A percentile compares a stretch with the other conserved stretches of the same genome.
Conservation (phyloP, 1,140 invertebrate species). For the Procambarus clarkii region DNA sequence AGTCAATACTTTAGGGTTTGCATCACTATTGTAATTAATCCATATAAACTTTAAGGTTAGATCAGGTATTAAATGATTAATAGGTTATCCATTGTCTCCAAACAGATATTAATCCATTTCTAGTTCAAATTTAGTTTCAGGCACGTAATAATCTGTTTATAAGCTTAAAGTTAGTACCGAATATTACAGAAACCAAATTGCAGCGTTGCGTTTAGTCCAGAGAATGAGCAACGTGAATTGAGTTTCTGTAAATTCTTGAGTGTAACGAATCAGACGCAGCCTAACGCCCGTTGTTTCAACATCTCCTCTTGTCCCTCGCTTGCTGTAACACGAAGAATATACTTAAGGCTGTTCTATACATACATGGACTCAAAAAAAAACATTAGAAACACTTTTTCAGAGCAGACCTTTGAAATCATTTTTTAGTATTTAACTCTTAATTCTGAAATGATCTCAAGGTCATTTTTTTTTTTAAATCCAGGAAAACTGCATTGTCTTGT, state of each 20-base stretch:
- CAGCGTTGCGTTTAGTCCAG: neutral
- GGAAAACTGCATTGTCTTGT: neutral
- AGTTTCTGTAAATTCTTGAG: neutral
- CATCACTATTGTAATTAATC: conserved; percentile 44
- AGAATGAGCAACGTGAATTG: neutral
- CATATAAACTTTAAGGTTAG: conserved; percentile 44
- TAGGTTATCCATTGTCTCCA: conserved; percentile 19
- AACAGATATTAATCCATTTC: conserved; percentile 41
- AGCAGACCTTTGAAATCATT: neutral
- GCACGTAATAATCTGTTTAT: conserved; percentile 32
- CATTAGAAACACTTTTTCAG: no score
- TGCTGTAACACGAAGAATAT: neutral
- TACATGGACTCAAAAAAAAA: neutral
- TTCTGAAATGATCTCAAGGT: conserved; percentile 22
- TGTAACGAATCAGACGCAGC: neutral
- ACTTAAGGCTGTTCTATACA: neutral
- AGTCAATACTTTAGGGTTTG: conserved; percentile 28
- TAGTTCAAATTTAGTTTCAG: conserved; percentile 43
- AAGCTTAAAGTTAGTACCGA: conserved; percentile 27
- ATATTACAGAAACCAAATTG: neutral
- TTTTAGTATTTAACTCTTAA: neutral
- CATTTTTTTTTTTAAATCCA: neutral
- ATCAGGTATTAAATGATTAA: conserved; percentile 36
- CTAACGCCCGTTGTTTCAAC: neutral
- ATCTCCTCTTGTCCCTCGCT: neutral